These are phyloP conservation scores for Leptarthrus brevirostris DNA, from an alignment of 2,888 invertebrate genomes.

Conservation along the genomic window DNA sequence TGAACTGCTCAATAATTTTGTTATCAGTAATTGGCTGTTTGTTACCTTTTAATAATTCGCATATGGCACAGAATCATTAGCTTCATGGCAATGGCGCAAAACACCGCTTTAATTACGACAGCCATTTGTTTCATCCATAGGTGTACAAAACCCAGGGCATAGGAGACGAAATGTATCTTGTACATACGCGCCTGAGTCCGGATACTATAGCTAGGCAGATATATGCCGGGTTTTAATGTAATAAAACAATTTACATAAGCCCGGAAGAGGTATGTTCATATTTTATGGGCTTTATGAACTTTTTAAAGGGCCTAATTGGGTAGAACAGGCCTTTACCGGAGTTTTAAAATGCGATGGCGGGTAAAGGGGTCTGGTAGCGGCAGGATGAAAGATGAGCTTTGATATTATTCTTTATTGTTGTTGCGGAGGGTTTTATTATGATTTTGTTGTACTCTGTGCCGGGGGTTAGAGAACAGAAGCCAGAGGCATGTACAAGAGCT, in stretches of 20 bases:
- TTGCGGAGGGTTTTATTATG: slow-evolving; percentile 45
- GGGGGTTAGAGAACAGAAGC: neutral
- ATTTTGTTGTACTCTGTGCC: slow-evolving; percentile 23
- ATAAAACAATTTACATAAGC: slow-evolving; percentile 50
- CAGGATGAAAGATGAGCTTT: slow-evolving; percentile 49
- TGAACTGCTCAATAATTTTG: slow-evolving; percentile 40
- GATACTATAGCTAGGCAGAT: slow-evolving; percentile 19
- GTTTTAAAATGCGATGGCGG: slow-evolving; percentile 1
- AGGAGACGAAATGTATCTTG: neutral
- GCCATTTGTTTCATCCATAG: slow-evolving; percentile 33
- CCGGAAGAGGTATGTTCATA: slow-evolving; percentile 49
- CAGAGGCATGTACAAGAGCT: slow-evolving; percentile 32
- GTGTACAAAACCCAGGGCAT: neutral
- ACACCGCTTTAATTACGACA: slow-evolving; percentile 27
- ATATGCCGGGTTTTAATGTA: slow-evolving; percentile 38
- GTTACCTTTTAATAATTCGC: slow-evolving; percentile 48
- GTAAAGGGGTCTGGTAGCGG: slow-evolving; percentile 6
- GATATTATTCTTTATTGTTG: slow-evolving; percentile 48
- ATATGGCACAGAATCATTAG: slow-evolving; percentile 35
- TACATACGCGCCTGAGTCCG: neutral
- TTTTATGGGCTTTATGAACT: slow-evolving; percentile 48
- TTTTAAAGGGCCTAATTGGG: slow-evolving; percentile 49
- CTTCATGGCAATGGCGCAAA: slow-evolving; percentile 14
- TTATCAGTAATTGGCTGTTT: slow-evolving; percentile 49
- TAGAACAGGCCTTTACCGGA: slow-evolving; percentile 35